These are phyloP conservation scores for Sciurus niger DNA, from an alignment of 2,113 vertebrate genomes.

Conservation along the genomic window DNA sequence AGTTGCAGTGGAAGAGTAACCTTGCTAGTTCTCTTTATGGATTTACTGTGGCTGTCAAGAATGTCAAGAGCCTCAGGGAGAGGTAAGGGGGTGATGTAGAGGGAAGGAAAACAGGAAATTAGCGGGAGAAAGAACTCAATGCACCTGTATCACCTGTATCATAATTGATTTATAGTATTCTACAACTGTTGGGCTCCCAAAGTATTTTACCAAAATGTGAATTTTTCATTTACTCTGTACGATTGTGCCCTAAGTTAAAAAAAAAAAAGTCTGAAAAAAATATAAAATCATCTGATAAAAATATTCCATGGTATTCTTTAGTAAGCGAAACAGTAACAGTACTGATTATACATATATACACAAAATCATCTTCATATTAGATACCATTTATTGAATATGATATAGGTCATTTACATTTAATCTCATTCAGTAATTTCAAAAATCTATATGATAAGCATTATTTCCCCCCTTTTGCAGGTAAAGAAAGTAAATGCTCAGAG, in stretches of 20 bases:
- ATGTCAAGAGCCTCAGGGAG: background rate
- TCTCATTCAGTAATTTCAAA: background rate
- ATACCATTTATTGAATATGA: background rate
- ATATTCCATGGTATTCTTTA: background rate
- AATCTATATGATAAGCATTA: background rate
- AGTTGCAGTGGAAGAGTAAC: background rate
- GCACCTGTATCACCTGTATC: too few species aligned
- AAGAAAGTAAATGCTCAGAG: conserved; percentile 13
- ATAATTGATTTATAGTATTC: background rate
- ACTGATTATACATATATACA: background rate
- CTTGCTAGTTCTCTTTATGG: background rate
- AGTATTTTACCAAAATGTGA: conserved; percentile 48
- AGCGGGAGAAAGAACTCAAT: background rate
- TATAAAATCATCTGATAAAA: conserved; percentile 47
- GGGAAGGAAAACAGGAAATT: conserved; percentile 13
- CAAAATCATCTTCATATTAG: background rate
- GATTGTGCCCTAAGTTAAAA: background rate
- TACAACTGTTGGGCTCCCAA: background rate
- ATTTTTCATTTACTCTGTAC: conserved; percentile 37
- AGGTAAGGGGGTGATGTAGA: background rate
- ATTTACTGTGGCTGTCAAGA: background rate
- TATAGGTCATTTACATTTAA: conserved; percentile 8
- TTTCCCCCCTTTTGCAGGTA: background rate
- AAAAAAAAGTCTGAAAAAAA: background rate
- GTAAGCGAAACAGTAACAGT: conserved; percentile 9